Percentiles rank a stretch among this genome's conserved stretches.
These are phyloP conservation scores for Eristalis intricaria DNA, from an alignment of 2,888 invertebrate species.

Conservation along the genomic window DNA sequence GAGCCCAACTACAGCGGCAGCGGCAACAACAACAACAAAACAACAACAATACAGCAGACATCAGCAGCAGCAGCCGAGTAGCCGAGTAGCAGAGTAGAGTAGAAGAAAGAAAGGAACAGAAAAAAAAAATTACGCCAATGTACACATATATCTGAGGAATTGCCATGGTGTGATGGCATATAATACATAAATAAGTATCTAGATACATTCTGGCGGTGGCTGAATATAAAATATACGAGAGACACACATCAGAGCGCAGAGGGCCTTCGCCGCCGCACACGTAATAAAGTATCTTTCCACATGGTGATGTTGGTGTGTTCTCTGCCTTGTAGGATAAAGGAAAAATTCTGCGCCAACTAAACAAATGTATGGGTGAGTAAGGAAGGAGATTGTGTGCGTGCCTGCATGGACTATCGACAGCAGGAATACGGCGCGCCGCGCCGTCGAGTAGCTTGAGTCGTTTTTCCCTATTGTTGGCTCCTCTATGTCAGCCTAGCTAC, in stretches of 20 bases:
- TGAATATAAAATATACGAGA: slow-evolving; percentile 71
- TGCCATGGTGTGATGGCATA: slow-evolving; percentile 71
- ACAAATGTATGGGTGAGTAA: slow-evolving; percentile 56
- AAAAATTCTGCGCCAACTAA: slow-evolving; percentile 62
- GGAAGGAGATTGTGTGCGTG: slow-evolving; percentile 50
- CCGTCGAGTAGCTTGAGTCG: slow-evolving; percentile 24
- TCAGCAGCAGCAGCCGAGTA: slow-evolving; percentile 37
- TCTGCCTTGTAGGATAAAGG: slow-evolving; percentile 41
- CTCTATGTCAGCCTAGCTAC: slow-evolving; percentile 10
- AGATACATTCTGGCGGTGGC: slow-evolving; percentile 71
- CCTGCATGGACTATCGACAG: slow-evolving; percentile 37
- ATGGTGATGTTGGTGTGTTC: slow-evolving; percentile 61
- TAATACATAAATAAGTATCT: slow-evolving; percentile 72
- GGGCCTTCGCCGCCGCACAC: slow-evolving; percentile 52
- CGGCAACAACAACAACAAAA: slow-evolving; percentile 50
- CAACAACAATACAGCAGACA: slow-evolving; percentile 41
- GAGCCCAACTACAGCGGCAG: slow-evolving; percentile 60
- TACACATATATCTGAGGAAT: slow-evolving; percentile 66
- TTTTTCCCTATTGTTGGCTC: slow-evolving; percentile 7
- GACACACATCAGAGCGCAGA: slow-evolving; percentile 69
- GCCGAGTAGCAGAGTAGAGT: slow-evolving; percentile 21
- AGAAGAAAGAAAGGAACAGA: slow-evolving; percentile 66
- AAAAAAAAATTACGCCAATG: slow-evolving; percentile 61
- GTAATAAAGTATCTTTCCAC: slow-evolving; percentile 72
- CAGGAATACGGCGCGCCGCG: not conserved